Evolutionary conservation across 2,797 vertebrate genomes (phyloP).

Genomic region (Anolis apletophallus): DNA sequence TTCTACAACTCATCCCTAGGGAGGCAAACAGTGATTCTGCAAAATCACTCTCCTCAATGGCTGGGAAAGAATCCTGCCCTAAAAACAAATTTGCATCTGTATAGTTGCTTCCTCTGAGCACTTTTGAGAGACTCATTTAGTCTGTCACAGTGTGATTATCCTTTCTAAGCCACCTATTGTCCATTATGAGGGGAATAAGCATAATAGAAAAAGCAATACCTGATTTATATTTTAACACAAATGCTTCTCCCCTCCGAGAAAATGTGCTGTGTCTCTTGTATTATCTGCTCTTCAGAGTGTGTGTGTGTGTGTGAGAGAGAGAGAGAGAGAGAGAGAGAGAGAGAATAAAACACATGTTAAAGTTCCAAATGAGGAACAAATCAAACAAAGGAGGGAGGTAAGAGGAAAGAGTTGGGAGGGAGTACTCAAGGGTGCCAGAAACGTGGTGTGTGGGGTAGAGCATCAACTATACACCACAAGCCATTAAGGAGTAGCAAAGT

Average conservation of each 20-base stretch:
- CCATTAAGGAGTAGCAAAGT: slow-evolving; percentile 42
- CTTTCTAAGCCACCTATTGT: slow-evolving; percentile 54
- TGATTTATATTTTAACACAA: slow-evolving; percentile 40
- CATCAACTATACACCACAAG: slow-evolving; percentile 55
- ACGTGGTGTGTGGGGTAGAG: slow-evolving; percentile 59
- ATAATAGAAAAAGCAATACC: not conserved
- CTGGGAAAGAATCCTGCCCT: slow-evolving; percentile 14
- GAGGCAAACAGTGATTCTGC: slow-evolving; percentile 4
- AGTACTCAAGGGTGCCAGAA: slow-evolving; percentile 32
- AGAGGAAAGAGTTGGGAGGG: not conserved
- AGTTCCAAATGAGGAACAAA: not conserved
- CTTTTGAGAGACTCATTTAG: slow-evolving; percentile 47
- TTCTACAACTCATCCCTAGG: not conserved
- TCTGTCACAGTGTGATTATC: slow-evolving; percentile 46
- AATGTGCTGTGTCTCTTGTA: slow-evolving; percentile 17
- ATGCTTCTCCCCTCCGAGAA: slow-evolving; percentile 52
- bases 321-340: slow-evolving; percentile 15
- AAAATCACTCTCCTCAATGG: not conserved
- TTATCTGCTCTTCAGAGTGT: slow-evolving; percentile 20
- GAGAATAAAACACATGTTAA: slow-evolving; percentile 29
- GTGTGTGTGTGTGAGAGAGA: not conserved
- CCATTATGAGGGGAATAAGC: slow-evolving; percentile 53
- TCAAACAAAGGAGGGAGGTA: not conserved
- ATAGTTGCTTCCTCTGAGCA: slow-evolving; percentile 36
- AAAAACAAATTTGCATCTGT: slow-evolving; percentile 43